These are phyloP conservation scores for Schlechtendalia chinensis DNA, from an alignment of 1,140 invertebrate species.

Conservation along the genomic window DNA sequence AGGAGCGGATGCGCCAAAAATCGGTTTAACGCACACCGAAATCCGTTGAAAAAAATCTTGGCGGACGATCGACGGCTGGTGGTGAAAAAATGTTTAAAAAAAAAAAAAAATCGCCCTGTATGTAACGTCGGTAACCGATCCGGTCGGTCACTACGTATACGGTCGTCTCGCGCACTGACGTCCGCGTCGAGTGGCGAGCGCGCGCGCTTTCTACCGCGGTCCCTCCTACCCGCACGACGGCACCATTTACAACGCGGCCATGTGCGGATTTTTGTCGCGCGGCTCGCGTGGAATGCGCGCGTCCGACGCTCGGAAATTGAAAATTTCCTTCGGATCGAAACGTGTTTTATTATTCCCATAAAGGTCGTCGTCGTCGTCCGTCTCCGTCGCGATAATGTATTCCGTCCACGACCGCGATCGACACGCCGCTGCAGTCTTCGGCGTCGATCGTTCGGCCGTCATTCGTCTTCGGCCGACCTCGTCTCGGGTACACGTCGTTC, in stretches of 20 bases:
- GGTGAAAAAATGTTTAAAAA: too few relatives aligned
- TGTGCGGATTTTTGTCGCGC: conserved; percentile 10
- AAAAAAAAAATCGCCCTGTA: too few relatives aligned
- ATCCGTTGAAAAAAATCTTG: too few relatives aligned
- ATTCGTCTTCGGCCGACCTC: conserved; percentile 1
- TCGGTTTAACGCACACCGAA: too few relatives aligned
- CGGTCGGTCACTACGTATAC: too few relatives aligned
- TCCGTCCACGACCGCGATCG: conserved; percentile 19
- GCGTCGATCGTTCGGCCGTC: not conserved
- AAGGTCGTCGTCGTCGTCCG: conserved; percentile 3
- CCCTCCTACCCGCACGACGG: not conserved
- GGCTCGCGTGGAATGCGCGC: conserved; percentile 6
- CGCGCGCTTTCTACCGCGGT: not conserved
- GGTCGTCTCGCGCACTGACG: not conserved
- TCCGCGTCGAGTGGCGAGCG: not conserved
- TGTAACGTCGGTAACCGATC: too few relatives aligned
- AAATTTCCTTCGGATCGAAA: conserved; percentile 31
- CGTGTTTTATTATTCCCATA: conserved; percentile 36
- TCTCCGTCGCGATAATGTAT: not conserved
- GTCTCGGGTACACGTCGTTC: too few relatives aligned
- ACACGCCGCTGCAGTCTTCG: not conserved
- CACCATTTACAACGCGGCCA: not conserved
- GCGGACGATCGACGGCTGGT: too few relatives aligned
- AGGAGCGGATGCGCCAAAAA: too few relatives aligned
- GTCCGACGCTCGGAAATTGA: conserved; percentile 28